Conservation (phyloP, 2,113 vertebrate species). For the Chunga burmeisteri region DNA sequence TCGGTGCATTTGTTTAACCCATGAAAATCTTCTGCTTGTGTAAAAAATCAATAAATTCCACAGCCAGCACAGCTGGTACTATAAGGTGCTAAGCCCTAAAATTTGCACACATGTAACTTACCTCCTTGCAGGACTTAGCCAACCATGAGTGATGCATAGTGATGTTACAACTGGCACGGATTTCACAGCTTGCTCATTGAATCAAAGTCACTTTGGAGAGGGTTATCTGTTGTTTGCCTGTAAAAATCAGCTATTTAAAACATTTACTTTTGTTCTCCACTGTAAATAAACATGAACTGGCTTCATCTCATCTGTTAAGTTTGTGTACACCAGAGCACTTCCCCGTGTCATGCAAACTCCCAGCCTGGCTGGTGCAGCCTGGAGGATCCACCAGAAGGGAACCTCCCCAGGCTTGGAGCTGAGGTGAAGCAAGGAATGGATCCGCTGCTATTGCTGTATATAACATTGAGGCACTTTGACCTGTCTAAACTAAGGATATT, state of each 20-base stretch:
- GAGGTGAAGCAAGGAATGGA: not conserved
- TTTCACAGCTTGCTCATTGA: not conserved
- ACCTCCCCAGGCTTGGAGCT: not conserved
- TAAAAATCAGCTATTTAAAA: conserved; percentile 22
- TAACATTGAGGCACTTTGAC: not conserved
- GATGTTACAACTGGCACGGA: not conserved
- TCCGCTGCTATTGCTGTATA: not conserved
- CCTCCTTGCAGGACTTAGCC: not conserved
- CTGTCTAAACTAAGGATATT: not conserved
- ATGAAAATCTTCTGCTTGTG: not conserved
- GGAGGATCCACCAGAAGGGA: not conserved
- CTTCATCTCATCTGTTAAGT: not conserved
- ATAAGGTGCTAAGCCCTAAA: not conserved
- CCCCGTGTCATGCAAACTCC: not conserved
- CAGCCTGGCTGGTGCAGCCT: not conserved
- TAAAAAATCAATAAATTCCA: not conserved
- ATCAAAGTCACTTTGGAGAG: not conserved
- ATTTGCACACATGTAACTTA: not conserved
- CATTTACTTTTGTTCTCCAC: not conserved
- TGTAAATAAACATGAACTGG: conserved; percentile 18
- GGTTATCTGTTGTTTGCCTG: conserved; percentile 14
- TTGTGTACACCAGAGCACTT: not conserved
- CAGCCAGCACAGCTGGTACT: not conserved
- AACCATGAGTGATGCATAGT: not conserved
- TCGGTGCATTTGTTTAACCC: not conserved